Base-by-base conservation (phyloP, 1,140 invertebrate genomes). In the Eriocheir sinensis region DNA sequence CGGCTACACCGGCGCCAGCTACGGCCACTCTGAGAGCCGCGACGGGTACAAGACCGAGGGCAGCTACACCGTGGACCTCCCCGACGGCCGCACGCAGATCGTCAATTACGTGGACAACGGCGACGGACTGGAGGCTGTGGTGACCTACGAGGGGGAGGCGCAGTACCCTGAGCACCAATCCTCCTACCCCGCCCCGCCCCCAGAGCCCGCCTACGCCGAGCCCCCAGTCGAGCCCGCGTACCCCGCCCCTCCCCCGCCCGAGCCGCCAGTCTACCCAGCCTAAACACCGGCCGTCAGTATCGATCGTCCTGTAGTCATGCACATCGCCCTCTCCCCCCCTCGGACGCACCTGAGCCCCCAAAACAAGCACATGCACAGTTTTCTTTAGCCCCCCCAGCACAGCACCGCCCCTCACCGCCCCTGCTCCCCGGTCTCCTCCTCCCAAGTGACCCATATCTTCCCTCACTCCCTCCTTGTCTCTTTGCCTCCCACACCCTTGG, bases 31-130 rank as follows among this genome's bases (percentile, higher is more conserved):
- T 17, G 91, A 93, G 91, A 34, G 9, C 81, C 91, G 91, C 81
- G 91, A 93, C 40, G 91, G 91, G 4, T 93, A 93, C 91, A 93
- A 93, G 91, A 93, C 91, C 30, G 41, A 93, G 81, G 91, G 91
- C 91, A 93, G 91, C 91, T 93, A 93, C 91, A 53, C 41, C 38
- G 91, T 93, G 91, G 80, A 93, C 91, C 91, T 93, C 80, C 91
- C 91, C 9, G 91, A 93, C 91, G 91, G 91, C 81, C 91, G 91
- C 79, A 85, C 34, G 41, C 91, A 93, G 80, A 93, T 34, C 91
- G 80, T 93, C 41, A 85, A 21, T 30, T 93, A 93, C 34, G 91
- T 53, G 40, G 91, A 93, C 91, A 93, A 93, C 41, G 91, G 91
- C 32, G 91, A 93, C 40, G 91, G 91, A 85, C 81, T 93, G 91